phyloP scores from a whole-genome alignment of 2,888 invertebrate genomes.

The Gordius sp. region DNA sequence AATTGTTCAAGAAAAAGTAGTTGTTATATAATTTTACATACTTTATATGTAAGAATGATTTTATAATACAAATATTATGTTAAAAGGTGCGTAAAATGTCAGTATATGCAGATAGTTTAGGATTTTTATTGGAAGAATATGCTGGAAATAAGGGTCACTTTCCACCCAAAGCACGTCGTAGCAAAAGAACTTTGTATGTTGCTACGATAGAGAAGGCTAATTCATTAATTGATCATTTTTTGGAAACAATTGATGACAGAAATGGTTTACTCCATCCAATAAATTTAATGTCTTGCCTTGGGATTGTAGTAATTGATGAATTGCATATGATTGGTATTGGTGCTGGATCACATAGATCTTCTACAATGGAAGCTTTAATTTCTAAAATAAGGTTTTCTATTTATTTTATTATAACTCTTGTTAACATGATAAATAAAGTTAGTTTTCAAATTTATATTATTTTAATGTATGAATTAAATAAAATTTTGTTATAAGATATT shows the following conservation, averaged over 20 bases:
- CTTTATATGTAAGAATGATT: neutral
- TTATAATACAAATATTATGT: neutral
- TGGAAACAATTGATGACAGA: slow-evolving; percentile 23
- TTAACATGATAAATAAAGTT: neutral
- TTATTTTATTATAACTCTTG: slow-evolving; percentile 31
- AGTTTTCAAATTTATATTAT: slow-evolving; percentile 14
- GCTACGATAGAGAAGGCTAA: slow-evolving; percentile 83
- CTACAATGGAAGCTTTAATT: slow-evolving; percentile 52
- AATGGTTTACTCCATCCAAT: neutral
- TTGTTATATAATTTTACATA: slow-evolving; percentile 14
- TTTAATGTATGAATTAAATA: neutral
- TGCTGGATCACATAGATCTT: slow-evolving; percentile 51
- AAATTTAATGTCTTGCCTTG: slow-evolving; percentile 31
- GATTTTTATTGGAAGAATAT: slow-evolving; percentile 76
- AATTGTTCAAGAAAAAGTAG: slow-evolving; percentile 81
- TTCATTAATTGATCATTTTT: slow-evolving; percentile 41
- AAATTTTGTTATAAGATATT: slow-evolving; percentile 17
- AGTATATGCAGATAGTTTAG: slow-evolving; percentile 56
- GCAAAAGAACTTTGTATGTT: slow-evolving; percentile 51
- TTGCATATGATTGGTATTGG: slow-evolving; percentile 31
- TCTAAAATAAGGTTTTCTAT: slow-evolving; percentile 47
- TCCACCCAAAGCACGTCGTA: slow-evolving; percentile 50
- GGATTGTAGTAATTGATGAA: slow-evolving; percentile 60
- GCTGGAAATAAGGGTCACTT: slow-evolving; percentile 59
- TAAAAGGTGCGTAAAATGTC: slow-evolving; percentile 33